A percentile compares a stretch with the other conserved stretches of the same genome.
Conservation (phyloP, 2,888 invertebrate species). For the Arge pagana region DNA sequence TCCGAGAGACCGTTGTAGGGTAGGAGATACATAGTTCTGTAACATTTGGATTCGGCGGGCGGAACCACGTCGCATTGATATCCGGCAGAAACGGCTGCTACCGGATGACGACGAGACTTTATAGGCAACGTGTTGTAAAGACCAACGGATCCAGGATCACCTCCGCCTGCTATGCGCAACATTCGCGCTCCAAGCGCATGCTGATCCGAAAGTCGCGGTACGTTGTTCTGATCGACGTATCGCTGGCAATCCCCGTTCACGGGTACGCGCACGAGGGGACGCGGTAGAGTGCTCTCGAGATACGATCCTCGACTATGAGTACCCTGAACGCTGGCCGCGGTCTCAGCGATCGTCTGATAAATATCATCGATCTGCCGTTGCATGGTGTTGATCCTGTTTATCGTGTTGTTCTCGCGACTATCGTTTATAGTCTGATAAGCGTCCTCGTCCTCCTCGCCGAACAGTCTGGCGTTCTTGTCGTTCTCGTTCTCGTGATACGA, state of each 20-base stretch:
- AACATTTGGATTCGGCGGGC: slow-evolving; percentile 45
- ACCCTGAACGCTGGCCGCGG: slow-evolving; percentile 39
- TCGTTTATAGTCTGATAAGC: slow-evolving; percentile 17
- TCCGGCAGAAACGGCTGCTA: background rate
- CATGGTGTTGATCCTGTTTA: slow-evolving; percentile 52
- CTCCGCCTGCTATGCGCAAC: slow-evolving; percentile 44
- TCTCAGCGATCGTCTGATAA: slow-evolving; percentile 54
- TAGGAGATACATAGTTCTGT: slow-evolving; percentile 55
- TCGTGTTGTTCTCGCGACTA: slow-evolving; percentile 38
- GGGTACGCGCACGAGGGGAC: slow-evolving; percentile 31
- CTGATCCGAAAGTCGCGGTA: slow-evolving; percentile 42
- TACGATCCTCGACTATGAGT: slow-evolving; percentile 43
- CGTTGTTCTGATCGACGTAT: slow-evolving; percentile 42
- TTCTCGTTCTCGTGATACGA: slow-evolving; percentile 31
- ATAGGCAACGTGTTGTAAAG: slow-evolving; percentile 42
- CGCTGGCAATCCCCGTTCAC: slow-evolving; percentile 31
- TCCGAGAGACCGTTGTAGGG: slow-evolving; percentile 52
- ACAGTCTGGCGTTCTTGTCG: slow-evolving; percentile 25
- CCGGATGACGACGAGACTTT: slow-evolving; percentile 22
- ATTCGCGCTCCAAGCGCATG: slow-evolving; percentile 35
- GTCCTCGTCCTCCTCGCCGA: slow-evolving; percentile 18
- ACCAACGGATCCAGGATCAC: slow-evolving; percentile 31
- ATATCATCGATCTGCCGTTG: slow-evolving; percentile 52
- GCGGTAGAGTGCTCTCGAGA: slow-evolving; percentile 43
- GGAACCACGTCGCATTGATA: slow-evolving; percentile 12